A percentile compares a stretch with the other conserved stretches of the same genome.
phyloP scores from a whole-genome alignment of 1,140 invertebrate species.

The Conus ventricosus region DNA sequence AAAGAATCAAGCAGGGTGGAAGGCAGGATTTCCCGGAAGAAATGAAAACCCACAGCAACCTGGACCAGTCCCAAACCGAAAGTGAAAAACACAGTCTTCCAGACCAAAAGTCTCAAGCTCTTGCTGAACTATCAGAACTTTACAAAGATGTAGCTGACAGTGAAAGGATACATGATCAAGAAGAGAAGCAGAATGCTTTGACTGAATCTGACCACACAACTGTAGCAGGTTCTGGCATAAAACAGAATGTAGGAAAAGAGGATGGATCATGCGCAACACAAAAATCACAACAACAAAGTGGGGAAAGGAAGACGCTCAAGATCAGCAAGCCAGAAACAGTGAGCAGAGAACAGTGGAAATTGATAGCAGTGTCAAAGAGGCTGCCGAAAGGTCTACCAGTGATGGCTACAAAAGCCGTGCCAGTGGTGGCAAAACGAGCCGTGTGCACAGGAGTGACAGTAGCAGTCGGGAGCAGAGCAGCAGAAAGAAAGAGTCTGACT shows the following conservation, averaged over 20 bases:
- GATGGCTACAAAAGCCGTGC: background rate
- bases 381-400: background rate
- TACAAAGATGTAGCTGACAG: background rate
- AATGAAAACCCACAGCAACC: background rate
- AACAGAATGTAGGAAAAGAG: background rate
- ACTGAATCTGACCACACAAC: background rate
- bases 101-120: background rate
- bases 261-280: background rate
- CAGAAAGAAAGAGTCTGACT: background rate
- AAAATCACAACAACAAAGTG: background rate
- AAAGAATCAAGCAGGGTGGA: background rate
- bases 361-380: background rate
- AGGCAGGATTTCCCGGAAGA: background rate
- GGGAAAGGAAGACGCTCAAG: background rate
- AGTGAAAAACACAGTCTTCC: background rate
- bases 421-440: background rate
- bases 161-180: background rate
- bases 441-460: background rate
- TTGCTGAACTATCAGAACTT: background rate
- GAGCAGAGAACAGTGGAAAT: slow-evolving; percentile 15
- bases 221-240: background rate
- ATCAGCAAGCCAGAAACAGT: background rate
- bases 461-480: slow-evolving; percentile 23
- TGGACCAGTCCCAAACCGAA: background rate
- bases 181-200: background rate